phyloP scores from a whole-genome alignment of 2,797 vertebrate genomes.

The Squalus acanthias region DNA sequence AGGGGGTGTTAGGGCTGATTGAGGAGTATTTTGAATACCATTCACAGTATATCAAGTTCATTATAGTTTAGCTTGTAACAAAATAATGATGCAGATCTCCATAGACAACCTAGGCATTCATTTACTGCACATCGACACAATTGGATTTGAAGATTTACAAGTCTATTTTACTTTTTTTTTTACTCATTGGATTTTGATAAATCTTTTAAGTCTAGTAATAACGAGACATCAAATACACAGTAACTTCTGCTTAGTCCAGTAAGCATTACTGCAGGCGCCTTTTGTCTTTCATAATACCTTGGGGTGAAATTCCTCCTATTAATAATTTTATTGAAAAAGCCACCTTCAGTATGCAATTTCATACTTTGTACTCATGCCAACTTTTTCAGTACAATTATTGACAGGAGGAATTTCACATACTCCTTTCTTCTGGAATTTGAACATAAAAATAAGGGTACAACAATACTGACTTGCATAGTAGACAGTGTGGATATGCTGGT shows the following conservation, averaged over 20 bases:
- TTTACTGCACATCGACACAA: neutral
- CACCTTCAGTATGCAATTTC: neutral
- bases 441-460: conserved; percentile 35
- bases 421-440: conserved; percentile 21
- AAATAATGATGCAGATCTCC: neutral
- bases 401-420: neutral
- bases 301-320: neutral
- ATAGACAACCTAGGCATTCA: neutral
- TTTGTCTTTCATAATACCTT: neutral
- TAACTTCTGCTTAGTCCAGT: neutral
- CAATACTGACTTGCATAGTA: conserved; percentile 1
- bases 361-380: neutral
- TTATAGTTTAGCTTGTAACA: neutral
- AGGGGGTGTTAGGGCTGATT: too few species aligned
- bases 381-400: neutral
- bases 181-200: neutral
- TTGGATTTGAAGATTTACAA: neutral
- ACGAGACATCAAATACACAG: neutral
- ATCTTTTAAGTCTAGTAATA: neutral
- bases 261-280: neutral
- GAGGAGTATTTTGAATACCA: neutral
- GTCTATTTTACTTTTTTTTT: neutral
- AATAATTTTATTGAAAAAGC: neutral
- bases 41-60: neutral
- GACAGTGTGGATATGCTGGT: conserved; percentile 22